These are phyloP conservation scores for Oscheius onirici DNA, from an alignment of 2,888 invertebrate species.

Conservation along the genomic window DNA sequence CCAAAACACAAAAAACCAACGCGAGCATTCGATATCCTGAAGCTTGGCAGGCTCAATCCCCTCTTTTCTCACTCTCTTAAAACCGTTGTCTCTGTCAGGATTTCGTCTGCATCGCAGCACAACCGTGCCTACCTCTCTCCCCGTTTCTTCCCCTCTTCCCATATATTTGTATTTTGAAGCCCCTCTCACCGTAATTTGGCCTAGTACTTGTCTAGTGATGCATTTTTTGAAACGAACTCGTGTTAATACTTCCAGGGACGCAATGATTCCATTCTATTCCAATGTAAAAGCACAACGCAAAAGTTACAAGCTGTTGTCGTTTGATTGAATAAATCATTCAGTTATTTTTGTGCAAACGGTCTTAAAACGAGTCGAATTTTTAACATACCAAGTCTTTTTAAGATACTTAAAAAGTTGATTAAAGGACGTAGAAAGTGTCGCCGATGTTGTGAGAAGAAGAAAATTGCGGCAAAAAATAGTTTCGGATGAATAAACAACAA, in stretches of 20 bases:
- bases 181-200: not conserved
- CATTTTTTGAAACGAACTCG: not conserved
- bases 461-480: too few species aligned
- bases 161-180: not conserved
- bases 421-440: too few species aligned
- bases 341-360: too few species aligned
- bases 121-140: slow-evolving; percentile 9
- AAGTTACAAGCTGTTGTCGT: too few species aligned
- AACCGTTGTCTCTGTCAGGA: slow-evolving; percentile 13
- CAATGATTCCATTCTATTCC: slow-evolving; percentile 9
- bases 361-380: too few species aligned
- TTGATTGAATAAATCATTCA: too few species aligned
- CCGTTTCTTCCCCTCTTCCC: not conserved
- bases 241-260: slow-evolving; percentile 15
- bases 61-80: too few species aligned
- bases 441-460: too few species aligned
- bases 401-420: too few species aligned
- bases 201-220: not conserved
- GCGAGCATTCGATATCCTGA: slow-evolving; percentile 22
- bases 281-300: too few species aligned
- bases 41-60: slow-evolving; percentile 12
- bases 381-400: too few species aligned
- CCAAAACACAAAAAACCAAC: not conserved
- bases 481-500: too few species aligned
- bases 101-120: slow-evolving; percentile 5